These are phyloP conservation scores for Camponotus floridanus DNA, from an alignment of 1,140 invertebrate species.

Conservation along the genomic window DNA sequence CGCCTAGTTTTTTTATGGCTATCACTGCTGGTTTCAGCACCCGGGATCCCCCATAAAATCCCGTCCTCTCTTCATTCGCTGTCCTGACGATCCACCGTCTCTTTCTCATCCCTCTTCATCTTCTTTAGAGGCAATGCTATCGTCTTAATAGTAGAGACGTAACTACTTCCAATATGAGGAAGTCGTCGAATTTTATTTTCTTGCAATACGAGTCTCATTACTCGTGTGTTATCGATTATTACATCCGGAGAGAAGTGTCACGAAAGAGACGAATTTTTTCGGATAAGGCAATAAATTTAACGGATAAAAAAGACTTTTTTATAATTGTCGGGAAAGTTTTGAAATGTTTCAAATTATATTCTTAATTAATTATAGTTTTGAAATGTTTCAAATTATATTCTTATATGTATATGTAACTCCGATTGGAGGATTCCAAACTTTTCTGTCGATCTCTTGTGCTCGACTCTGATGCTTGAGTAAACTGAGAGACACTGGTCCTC, in stretches of 20 bases:
- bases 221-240: conserved; percentile 23
- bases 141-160: conserved; percentile 44
- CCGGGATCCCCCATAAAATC: conserved; percentile 79
- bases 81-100: conserved; percentile 40
- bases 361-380: not conserved
- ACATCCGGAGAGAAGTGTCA: conserved; percentile 4
- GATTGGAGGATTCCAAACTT: not conserved
- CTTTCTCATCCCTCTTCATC: conserved; percentile 42
- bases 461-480: not conserved
- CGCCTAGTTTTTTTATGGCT: conserved; percentile 80
- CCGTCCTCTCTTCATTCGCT: conserved; percentile 61
- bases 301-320: not conserved
- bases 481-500: conserved; percentile 43
- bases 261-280: not conserved
- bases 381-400: not conserved
- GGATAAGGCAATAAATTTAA: not conserved
- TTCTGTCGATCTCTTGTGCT: not conserved
- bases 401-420: not conserved
- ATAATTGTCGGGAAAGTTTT: not conserved
- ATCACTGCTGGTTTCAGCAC: conserved; percentile 74
- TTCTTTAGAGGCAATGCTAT: conserved; percentile 42
- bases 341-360: not conserved
- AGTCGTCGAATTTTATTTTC: conserved; percentile 51
- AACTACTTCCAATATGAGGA: not conserved
- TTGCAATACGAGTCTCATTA: conserved; percentile 36